Percentiles rank a stretch among this genome's conserved stretches.
Conservation (phyloP, 2,888 invertebrate species). For the Apamea crenata region DNA sequence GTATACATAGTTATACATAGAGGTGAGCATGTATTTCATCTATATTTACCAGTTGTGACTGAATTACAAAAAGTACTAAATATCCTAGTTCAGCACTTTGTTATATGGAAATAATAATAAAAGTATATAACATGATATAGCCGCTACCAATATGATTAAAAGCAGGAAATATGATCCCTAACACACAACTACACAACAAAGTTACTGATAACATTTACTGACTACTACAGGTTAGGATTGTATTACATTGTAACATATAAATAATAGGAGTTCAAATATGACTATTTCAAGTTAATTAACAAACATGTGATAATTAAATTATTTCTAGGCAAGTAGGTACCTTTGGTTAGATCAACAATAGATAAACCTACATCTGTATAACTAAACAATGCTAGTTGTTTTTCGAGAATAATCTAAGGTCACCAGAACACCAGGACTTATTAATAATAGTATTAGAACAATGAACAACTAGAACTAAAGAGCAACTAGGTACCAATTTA, state of each 20-base stretch:
- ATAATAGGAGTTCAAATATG: not conserved
- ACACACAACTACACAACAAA: constrained; percentile 13
- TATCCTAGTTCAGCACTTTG: not conserved
- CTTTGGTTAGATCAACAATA: constrained; percentile 1
- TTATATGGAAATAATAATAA: not conserved
- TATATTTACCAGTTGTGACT: not conserved
- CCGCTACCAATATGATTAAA: constrained; percentile 33
- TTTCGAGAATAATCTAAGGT: constrained; percentile 49
- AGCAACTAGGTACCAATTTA: not conserved
- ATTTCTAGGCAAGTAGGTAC: not conserved
- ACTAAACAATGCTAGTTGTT: not conserved
- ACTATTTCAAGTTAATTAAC: constrained; percentile 25
- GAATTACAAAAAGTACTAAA: not conserved
- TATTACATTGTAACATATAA: constrained; percentile 8
- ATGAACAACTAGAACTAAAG: constrained; percentile 9
- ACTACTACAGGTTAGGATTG: constrained; percentile 13
- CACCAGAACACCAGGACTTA: constrained; percentile 8
- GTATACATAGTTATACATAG: not conserved
- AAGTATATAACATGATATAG: not conserved
- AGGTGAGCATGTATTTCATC: not conserved
- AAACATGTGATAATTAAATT: constrained; percentile 29
- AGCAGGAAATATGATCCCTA: constrained; percentile 69
- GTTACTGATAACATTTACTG: constrained; percentile 18
- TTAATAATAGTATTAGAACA: constrained; percentile 15
- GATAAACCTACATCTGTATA: constrained; percentile 8